These are phyloP conservation scores for Ectobius pallidus DNA, from an alignment of 2,888 invertebrate genomes.

Conservation along the genomic window DNA sequence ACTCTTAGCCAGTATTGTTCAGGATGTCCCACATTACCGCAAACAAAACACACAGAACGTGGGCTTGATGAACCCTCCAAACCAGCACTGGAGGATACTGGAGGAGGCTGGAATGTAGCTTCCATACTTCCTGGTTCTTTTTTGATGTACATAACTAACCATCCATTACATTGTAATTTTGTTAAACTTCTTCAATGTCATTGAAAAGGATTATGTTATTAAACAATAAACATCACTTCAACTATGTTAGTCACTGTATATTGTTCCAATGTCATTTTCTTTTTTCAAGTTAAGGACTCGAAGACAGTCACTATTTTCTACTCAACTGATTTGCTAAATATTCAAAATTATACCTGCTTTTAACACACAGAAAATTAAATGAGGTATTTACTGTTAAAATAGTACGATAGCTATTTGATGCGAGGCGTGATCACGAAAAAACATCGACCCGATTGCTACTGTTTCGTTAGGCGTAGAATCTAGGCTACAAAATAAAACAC, in stretches of 20 bases:
- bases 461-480: neutral
- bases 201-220: too few relatives aligned
- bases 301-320: too few relatives aligned
- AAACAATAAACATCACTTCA: too few relatives aligned
- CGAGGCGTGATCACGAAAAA: neutral
- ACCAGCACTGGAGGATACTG: slow-evolving; percentile 42
- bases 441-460: slow-evolving; percentile 2
- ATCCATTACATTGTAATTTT: neutral
- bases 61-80: slow-evolving; percentile 42
- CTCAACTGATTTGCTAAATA: too few relatives aligned
- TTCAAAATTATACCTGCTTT: neutral
- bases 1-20: slow-evolving; percentile 67
- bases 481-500: neutral
- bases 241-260: too few relatives aligned
- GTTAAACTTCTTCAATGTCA: neutral
- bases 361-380: neutral
- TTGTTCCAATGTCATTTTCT: too few relatives aligned
- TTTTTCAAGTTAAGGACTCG: too few relatives aligned
- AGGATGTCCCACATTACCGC: slow-evolving; percentile 72
- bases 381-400: neutral
- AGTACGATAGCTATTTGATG: neutral
- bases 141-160: slow-evolving; percentile 43
- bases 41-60: slow-evolving; percentile 65
- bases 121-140: slow-evolving; percentile 43
- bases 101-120: slow-evolving; percentile 41